phyloP scores from a whole-genome alignment of 1,140 invertebrate species.

The Parasteatoda tepidariorum region DNA sequence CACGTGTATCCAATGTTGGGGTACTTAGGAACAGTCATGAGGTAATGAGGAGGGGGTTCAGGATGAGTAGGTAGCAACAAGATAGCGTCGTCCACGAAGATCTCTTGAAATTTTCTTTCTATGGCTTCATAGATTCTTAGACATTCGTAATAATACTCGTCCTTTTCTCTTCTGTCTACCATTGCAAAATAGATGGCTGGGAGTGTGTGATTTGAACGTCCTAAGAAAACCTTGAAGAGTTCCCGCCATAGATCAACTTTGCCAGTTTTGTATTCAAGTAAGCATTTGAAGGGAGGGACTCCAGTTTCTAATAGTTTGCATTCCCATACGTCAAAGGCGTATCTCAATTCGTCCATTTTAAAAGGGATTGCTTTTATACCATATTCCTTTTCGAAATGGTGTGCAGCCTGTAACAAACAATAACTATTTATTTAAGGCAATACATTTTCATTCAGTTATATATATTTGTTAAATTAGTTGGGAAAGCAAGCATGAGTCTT shows the following conservation, averaged over 20 bases:
- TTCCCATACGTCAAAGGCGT: constrained; percentile 28
- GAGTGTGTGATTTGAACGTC: constrained; percentile 21
- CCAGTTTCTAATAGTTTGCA: background rate
- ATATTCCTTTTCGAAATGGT: constrained; percentile 27
- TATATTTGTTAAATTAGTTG: too few relatives aligned
- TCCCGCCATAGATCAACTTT: constrained; percentile 63
- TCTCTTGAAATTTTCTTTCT: constrained; percentile 63
- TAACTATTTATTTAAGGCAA: too few relatives aligned
- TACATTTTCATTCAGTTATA: too few relatives aligned
- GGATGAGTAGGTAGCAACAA: constrained; percentile 87
- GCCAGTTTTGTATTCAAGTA: too few relatives aligned
- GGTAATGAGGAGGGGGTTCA: constrained; percentile 84
- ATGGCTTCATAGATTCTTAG: constrained; percentile 70
- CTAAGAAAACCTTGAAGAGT: constrained; percentile 50
- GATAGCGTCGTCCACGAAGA: constrained; percentile 75
- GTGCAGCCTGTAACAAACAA: constrained; percentile 8
- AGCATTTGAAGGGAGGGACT: background rate
- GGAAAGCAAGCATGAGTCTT: too few relatives aligned
- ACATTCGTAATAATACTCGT: constrained; percentile 67
- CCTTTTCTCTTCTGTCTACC: constrained; percentile 71
- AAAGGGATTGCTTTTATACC: background rate
- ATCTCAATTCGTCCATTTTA: constrained; percentile 2
- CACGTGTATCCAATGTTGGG: constrained; percentile 85
- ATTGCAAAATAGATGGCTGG: constrained; percentile 73
- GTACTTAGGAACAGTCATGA: constrained; percentile 80